These are phyloP conservation scores for Frankliniella fusca DNA, from an alignment of 2,888 invertebrate species.

Conservation along the genomic window DNA sequence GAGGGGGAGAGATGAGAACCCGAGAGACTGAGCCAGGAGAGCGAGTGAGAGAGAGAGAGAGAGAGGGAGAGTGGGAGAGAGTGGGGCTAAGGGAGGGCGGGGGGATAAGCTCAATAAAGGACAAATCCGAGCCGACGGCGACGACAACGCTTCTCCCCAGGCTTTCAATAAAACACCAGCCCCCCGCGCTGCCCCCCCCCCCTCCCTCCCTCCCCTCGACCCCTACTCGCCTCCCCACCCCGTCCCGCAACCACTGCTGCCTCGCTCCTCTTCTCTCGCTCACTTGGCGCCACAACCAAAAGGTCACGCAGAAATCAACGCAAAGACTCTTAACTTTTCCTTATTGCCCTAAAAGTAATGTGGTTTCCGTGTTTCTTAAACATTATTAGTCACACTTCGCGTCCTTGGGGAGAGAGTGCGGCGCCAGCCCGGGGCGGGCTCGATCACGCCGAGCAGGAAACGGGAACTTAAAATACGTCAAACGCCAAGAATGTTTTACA, in stretches of 20 bases:
- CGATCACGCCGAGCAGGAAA: too few species aligned
- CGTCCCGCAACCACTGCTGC: neutral
- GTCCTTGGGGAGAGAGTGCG: too few species aligned
- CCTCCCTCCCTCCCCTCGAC: neutral
- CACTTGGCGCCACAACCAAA: too few species aligned
- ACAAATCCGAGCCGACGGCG: constrained; percentile 18
- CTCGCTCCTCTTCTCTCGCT: neutral
- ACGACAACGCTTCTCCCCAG: constrained; percentile 13
- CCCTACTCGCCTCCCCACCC: too few species aligned
- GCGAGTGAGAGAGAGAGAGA: neutral
- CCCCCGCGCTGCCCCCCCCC: neutral
- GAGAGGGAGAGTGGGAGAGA: neutral
- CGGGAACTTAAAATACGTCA: too few species aligned
- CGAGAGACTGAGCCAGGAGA: neutral
- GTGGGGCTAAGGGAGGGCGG: neutral
- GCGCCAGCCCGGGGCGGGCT: too few species aligned
- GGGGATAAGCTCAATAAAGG: constrained; percentile 19
- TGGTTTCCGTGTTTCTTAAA: too few species aligned
- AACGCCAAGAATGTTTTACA: too few species aligned
- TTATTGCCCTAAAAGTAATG: too few species aligned
- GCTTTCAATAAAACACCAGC: constrained; percentile 13
- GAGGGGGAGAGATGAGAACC: neutral
- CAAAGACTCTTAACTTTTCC: too few species aligned
- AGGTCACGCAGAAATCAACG: too few species aligned
- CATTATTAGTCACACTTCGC: too few species aligned